Evolutionary conservation across 2,797 vertebrate species (phyloP).

Genomic region (Dallia pectoralis): DNA sequence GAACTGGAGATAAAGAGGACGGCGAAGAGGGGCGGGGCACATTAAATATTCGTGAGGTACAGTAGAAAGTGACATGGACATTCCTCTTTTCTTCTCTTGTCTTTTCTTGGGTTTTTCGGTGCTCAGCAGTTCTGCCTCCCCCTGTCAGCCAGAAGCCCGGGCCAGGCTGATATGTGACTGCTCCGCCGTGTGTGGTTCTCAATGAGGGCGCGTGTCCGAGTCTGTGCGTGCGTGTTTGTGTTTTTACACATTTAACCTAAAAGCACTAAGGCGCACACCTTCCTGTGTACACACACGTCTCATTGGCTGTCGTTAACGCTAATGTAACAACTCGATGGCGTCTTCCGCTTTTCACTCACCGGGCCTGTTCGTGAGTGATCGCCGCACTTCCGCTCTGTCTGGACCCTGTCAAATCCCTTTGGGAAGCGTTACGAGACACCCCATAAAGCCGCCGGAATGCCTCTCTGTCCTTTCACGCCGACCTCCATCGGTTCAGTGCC

Average conservation of each 20-base stretch:
- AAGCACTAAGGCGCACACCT: neutral
- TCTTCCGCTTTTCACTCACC: no score
- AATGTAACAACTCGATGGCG: no score
- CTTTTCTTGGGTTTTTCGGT: neutral
- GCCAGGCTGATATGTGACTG: neutral
- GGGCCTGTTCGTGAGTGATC: no score
- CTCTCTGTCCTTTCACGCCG: neutral
- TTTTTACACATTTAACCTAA: neutral
- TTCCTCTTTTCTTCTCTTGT: neutral
- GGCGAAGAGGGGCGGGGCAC: neutral
- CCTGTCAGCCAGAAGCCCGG: neutral
- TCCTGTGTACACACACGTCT: neutral
- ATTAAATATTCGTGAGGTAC: neutral
- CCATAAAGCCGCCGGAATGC: neutral
- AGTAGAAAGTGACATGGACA: neutral
- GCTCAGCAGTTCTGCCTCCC: slow-evolving; percentile 7
- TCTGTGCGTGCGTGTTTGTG: neutral
- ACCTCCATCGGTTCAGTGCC: neutral
- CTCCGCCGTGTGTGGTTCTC: neutral
- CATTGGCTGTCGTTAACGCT: neutral
- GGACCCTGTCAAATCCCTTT: neutral
- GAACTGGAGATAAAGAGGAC: neutral
- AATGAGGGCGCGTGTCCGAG: neutral
- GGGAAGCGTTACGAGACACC: neutral
- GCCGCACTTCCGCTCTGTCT: neutral